phyloP scores from a whole-genome alignment of 1,140 invertebrate genomes.

The Drosophila saltans region DNA sequence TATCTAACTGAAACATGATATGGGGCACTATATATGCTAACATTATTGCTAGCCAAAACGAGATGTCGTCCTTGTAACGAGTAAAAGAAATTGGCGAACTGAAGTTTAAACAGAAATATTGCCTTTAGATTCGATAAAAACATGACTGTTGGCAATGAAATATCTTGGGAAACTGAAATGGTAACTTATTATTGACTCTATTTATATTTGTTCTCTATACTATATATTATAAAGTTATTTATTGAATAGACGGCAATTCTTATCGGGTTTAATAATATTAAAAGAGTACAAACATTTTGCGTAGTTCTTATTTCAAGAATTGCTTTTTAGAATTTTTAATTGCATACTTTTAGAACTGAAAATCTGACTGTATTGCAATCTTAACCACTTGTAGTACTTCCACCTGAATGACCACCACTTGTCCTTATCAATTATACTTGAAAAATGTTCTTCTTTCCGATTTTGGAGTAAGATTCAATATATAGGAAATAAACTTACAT shows the following conservation, averaged over 20 bases:
- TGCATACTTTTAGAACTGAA: neutral
- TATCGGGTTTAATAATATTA: neutral
- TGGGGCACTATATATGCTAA: neutral
- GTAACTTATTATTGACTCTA: no score
- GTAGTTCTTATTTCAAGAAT: no score
- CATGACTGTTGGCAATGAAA: neutral
- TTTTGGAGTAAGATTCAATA: neutral
- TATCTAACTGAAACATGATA: conserved; percentile 17
- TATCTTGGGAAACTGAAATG: no score
- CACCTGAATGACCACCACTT: neutral
- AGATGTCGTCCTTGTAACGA: neutral
- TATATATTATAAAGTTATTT: neutral
- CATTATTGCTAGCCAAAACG: conserved; percentile 1
- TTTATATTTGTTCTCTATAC: no score
- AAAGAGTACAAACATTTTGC: no score
- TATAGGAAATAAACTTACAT: no score
- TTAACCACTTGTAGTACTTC: neutral
- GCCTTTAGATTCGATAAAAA: no score
- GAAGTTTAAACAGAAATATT: no score
- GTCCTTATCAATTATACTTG: neutral
- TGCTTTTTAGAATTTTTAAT: neutral
- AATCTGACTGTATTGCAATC: neutral
- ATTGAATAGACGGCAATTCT: neutral
- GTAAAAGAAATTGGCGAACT: neutral
- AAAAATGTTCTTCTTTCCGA: neutral